Percentiles rank a stretch among this genome's conserved stretches.
These are phyloP conservation scores for Thunnus maccoyii DNA, from an alignment of 2,113 vertebrate species.

Conservation along the genomic window DNA sequence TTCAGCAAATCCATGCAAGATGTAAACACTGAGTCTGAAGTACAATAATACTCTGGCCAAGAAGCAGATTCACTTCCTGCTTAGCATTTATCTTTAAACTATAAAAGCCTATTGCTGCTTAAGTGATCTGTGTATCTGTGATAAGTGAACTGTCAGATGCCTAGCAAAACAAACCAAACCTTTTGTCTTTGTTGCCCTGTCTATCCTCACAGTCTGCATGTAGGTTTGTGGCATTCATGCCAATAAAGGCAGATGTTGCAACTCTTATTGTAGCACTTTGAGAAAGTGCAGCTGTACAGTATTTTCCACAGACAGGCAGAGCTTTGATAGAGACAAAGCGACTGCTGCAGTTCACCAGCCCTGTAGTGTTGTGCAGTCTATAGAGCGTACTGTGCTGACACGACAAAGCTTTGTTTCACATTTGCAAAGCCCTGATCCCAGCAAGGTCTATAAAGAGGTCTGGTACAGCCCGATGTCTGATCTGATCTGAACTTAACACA, in stretches of 20 bases:
- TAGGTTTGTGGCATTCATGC: conserved; percentile 41
- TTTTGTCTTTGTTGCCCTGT: neutral
- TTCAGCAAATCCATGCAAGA: neutral
- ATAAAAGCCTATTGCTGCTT: neutral
- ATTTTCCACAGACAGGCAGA: conserved; percentile 74
- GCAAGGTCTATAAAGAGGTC: conserved; percentile 82
- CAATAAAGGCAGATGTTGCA: conserved; percentile 78
- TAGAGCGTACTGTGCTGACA: conserved; percentile 80
- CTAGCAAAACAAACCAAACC: conserved; percentile 13
- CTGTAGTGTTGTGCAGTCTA: conserved; percentile 66
- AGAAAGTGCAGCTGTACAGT: conserved; percentile 79
- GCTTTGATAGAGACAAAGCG: conserved; percentile 79
- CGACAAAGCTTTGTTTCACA: conserved; percentile 73
- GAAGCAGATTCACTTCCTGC: neutral
- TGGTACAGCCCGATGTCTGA: conserved; percentile 46
- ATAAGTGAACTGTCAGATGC: neutral
- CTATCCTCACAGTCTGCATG: conserved; percentile 2
- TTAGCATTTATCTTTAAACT: neutral
- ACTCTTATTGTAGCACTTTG: conserved; percentile 70
- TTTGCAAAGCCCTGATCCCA: conserved; percentile 77
- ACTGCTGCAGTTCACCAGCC: conserved; percentile 58
- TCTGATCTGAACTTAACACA: conserved; percentile 68
- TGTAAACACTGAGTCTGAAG: neutral
- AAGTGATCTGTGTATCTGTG: neutral
- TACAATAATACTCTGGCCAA: neutral